phyloP scores from a whole-genome alignment of 2,888 invertebrate species.

The Idaea dimidiata region DNA sequence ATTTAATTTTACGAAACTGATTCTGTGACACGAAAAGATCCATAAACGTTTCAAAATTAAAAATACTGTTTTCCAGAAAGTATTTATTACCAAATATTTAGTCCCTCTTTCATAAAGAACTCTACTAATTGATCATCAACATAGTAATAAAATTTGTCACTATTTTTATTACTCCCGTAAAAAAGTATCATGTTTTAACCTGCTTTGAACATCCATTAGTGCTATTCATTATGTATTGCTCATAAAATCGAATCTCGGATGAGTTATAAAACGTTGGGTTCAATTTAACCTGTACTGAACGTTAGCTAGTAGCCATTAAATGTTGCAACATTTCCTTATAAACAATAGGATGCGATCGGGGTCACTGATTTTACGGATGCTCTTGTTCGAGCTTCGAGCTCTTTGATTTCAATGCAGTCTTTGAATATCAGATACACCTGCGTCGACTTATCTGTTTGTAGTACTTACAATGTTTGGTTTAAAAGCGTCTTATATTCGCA shows the following conservation, averaged over 20 bases:
- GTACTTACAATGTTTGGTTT: background rate
- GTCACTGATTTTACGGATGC: constrained; percentile 25
- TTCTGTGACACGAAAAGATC: too few relatives aligned
- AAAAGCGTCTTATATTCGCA: background rate
- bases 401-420: background rate
- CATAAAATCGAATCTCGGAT: constrained; percentile 28
- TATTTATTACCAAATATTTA: background rate
- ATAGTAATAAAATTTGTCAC: background rate
- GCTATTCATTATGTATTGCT: constrained; percentile 25
- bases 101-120: background rate
- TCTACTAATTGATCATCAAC: background rate
- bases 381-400: constrained; percentile 5
- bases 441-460: background rate
- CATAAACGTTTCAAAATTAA: too few relatives aligned
- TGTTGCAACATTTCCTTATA: constrained; percentile 40
- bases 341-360: constrained; percentile 36
- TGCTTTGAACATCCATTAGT: constrained; percentile 24
- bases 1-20: too few relatives aligned
- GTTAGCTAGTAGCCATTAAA: constrained; percentile 18
- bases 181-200: constrained; percentile 5
- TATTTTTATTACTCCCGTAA: background rate
- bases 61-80: too few relatives aligned
- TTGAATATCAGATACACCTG: background rate
- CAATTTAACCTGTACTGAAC: constrained; percentile 2
- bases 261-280: constrained; percentile 22